Conservation (phyloP, 2,113 vertebrate genomes). For the Sorex fumeus region DNA sequence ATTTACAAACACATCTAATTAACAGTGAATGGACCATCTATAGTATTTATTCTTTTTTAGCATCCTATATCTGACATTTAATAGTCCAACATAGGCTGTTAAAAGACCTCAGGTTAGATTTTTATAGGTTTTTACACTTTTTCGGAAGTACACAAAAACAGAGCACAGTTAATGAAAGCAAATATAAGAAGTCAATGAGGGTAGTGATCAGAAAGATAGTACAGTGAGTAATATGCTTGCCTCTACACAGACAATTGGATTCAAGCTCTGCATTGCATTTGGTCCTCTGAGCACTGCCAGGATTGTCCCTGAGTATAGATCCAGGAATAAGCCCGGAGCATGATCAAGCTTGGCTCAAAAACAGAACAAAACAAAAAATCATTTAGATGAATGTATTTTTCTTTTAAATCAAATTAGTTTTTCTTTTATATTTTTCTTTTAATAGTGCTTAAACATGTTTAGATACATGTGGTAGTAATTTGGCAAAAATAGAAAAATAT, state of each 20-base stretch:
- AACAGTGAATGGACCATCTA: neutral
- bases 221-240: too few species aligned
- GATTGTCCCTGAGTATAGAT: too few species aligned
- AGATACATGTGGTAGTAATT: neutral
- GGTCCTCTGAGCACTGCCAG: too few species aligned
- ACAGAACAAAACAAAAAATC: too few species aligned
- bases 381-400: too few species aligned
- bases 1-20: slow-evolving; percentile 33
- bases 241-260: too few species aligned
- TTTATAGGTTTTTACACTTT: neutral
- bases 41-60: neutral
- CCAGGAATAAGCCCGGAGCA: too few species aligned
- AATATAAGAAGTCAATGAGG: neutral
- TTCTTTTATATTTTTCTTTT: neutral
- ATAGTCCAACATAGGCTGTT: neutral
- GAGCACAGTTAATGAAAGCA: neutral
- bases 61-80: neutral
- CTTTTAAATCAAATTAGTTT: neutral
- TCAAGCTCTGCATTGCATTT: too few species aligned
- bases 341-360: too few species aligned
- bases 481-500: neutral
- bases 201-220: neutral
- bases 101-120: neutral
- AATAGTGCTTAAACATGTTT: neutral
- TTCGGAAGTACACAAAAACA: neutral